phyloP scores from a whole-genome alignment of 92 coral and sea anemone genomes.

The Meandrina meandrites region DNA sequence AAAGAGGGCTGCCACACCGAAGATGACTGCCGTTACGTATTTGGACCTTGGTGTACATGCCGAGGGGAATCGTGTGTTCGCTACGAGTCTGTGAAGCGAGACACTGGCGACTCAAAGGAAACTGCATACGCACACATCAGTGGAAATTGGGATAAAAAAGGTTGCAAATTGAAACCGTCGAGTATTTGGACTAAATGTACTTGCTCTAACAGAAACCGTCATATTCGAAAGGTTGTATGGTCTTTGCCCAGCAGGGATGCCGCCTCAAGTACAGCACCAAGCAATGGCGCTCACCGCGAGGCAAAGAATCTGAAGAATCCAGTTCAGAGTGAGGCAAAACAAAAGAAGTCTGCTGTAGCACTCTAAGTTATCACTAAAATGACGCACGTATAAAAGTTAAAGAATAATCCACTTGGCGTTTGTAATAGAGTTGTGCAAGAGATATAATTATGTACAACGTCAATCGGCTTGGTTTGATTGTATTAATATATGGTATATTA shows the following conservation, averaged over 20 bases:
- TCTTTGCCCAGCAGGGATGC: neutral
- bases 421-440: no score
- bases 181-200: neutral
- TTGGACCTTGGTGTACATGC: neutral
- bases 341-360: neutral
- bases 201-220: neutral
- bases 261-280: neutral
- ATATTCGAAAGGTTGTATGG: neutral
- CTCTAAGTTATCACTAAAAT: neutral
- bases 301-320: neutral
- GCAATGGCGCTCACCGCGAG: neutral
- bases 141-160: slow-evolving; percentile 12
- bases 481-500: no score
- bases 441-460: no score
- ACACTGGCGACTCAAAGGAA: neutral
- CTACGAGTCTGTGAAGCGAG: neutral
- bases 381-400: no score
- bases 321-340: neutral
- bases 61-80: neutral
- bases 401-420: no score
- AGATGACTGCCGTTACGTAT: neutral
- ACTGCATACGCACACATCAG: neutral
- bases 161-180: slow-evolving; percentile 40
- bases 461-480: no score
- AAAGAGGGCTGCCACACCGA: neutral